Evolutionary conservation across 2,797 vertebrate species (phyloP).

Genomic region (Enteromius argenteus): DNA sequence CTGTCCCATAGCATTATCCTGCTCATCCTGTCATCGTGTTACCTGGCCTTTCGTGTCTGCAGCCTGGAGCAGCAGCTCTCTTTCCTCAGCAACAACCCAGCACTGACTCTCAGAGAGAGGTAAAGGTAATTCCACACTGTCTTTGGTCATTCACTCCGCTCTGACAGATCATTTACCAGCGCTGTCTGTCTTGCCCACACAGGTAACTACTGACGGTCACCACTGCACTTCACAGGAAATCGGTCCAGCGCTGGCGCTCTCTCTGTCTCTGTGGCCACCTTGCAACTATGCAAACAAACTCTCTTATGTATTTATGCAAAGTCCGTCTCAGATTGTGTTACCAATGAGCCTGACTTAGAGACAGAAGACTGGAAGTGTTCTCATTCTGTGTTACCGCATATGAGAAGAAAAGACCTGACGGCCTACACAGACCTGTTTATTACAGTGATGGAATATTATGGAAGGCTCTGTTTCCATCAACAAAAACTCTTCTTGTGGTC

Average conservation of each 20-base stretch:
- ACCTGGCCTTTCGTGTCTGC: constrained; percentile 89
- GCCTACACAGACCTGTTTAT: neutral
- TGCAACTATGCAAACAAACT: constrained; percentile 40
- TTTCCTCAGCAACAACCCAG: constrained; percentile 75
- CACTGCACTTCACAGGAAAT: constrained; percentile 30
- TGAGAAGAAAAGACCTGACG: constrained; percentile 4
- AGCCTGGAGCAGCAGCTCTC: constrained; percentile 88
- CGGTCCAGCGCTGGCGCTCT: constrained; percentile 1
- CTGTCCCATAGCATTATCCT: constrained; percentile 81
- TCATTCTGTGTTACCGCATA: constrained; percentile 18
- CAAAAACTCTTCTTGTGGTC: neutral
- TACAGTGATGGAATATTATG: neutral
- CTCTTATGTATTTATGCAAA: constrained; percentile 47
- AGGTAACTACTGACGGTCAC: constrained; percentile 58
- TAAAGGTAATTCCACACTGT: constrained; percentile 57
- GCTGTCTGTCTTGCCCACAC: constrained; percentile 41
- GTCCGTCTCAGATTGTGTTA: constrained; percentile 16
- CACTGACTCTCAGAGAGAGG: constrained; percentile 73
- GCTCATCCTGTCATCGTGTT: constrained; percentile 86
- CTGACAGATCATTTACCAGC: neutral
- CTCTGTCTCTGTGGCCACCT: constrained; percentile 15
- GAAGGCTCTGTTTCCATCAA: neutral
- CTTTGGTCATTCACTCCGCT: neutral
- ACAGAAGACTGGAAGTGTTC: constrained; percentile 3
- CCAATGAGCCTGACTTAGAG: constrained; percentile 5